Base-by-base conservation (phyloP, 2,113 vertebrate species). In the Antechinus stuartii region DNA sequence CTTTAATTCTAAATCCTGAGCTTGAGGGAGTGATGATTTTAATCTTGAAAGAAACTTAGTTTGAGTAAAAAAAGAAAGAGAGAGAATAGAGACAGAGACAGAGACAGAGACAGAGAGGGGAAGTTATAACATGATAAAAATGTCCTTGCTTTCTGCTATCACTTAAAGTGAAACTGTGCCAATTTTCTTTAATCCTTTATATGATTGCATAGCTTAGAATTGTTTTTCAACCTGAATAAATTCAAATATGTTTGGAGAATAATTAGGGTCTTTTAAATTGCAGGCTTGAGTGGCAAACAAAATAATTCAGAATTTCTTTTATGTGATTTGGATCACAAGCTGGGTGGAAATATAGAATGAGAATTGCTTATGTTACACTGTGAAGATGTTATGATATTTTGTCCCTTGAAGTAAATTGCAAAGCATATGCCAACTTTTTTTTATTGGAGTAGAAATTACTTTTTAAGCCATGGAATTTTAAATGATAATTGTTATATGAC, bases 251-350 rank as follows among this genome's bases (percentile, higher is more conserved):
- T 90, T 12, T 90, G 93, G 93, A 96, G 94, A 95, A 23, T 84
- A 94, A 19, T 24, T 93, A 92, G 61, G 91, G 90, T 68, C 50
- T 93, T 95, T 68, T 95, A 91, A 95, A 94, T 94, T 90, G 97
- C 92, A 76, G n/a, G 89, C 92, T 61, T 57, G n/a, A 3, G 35
- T 90, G 55, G 55, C 35, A 90, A 55, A 1, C 49, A 90, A 54
- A 54, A 35, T 2, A 26, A 25, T 92, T 91, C 22, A 19, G 3
- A 42, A 14, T 94, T 94, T 57, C 89, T 30, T 89, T 49, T 57
- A 53, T 55, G 92, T 30, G 24, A 26, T 54, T 22, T 50, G 42
- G 24, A 2, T 68, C 30, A 53, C 55, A 92, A 94, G 35, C 90
- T 90, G 89, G 49, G 2, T 30, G 9, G 49, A 93, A 50, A 26